Evolutionary conservation across 2,113 vertebrate genomes (phyloP).

Genomic region (Megaleporinus macrocephalus): DNA sequence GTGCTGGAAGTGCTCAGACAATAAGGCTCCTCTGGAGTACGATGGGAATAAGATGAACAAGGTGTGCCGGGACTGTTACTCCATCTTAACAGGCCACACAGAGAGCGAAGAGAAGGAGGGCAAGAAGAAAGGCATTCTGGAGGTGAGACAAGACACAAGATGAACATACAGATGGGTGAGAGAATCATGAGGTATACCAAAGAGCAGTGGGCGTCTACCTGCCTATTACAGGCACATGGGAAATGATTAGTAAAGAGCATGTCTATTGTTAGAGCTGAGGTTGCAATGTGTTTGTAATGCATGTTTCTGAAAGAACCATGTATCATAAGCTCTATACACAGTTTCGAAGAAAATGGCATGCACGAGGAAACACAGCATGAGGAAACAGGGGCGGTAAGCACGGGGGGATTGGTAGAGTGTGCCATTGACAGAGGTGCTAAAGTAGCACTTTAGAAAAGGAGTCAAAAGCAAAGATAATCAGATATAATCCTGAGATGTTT

Average conservation of each 20-base stretch:
- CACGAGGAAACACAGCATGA: background rate
- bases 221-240: too few relatives aligned
- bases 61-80: conserved; percentile 93
- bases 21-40: conserved; percentile 90
- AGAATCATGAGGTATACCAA: background rate
- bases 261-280: background rate
- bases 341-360: conserved; percentile 24
- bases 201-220: background rate
- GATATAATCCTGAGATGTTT: background rate
- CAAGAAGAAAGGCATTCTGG: conserved; percentile 91
- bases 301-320: background rate
- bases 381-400: conserved; percentile 32
- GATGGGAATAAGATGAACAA: conserved; percentile 90
- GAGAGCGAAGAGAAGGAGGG: conserved; percentile 84
- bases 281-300: background rate
- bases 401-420: background rate
- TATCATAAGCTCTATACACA: conserved; percentile 18
- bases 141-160: conserved; percentile 74
- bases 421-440: background rate
- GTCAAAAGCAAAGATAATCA: background rate
- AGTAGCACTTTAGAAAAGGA: background rate
- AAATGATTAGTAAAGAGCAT: background rate
- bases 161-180: background rate
- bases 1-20: conserved; percentile 98
- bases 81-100: conserved; percentile 82